Percentiles rank a stretch among this genome's conserved stretches.
Evolutionary conservation across 2,797 vertebrate genomes (phyloP).

Genomic region (Poecilia gillii): DNA sequence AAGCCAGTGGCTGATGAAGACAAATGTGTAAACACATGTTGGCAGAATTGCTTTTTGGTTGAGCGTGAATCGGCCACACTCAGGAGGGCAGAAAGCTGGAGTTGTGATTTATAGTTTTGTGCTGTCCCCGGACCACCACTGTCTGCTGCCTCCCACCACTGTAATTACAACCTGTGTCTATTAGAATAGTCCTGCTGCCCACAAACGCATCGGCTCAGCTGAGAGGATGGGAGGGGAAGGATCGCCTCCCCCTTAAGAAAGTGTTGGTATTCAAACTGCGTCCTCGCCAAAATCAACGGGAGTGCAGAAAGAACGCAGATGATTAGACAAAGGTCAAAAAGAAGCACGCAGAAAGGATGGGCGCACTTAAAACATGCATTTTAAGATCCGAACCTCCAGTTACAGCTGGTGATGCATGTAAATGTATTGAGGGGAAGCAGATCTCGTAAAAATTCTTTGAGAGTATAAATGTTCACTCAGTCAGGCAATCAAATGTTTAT

Average conservation of each 20-base stretch:
- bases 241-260: conserved; percentile 47
- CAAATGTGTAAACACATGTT: conserved; percentile 86
- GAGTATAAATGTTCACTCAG: not conserved
- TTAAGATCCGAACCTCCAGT: conserved; percentile 45
- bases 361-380: conserved; percentile 43
- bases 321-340: conserved; percentile 77
- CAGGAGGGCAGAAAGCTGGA: conserved; percentile 80
- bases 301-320: conserved; percentile 67
- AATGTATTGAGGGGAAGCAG: not conserved
- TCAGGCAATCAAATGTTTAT: not conserved
- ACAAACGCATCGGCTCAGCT: conserved; percentile 71
- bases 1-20: conserved; percentile 85
- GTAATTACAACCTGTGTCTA: conserved; percentile 84
- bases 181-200: conserved; percentile 80
- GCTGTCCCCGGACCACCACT: conserved; percentile 81
- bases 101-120: conserved; percentile 86
- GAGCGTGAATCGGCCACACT: conserved; percentile 81
- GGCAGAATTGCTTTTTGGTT: conserved; percentile 87
- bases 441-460: not conserved
- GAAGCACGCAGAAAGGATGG: conserved; percentile 62
- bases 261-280: conserved; percentile 73
- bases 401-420: conserved; percentile 13
- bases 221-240: conserved; percentile 35
- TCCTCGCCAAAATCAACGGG: conserved; percentile 62
- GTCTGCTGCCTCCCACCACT: conserved; percentile 83